Evolutionary conservation across 2,113 vertebrate genomes (phyloP).

Genomic region (Psettodes erumei): DNA sequence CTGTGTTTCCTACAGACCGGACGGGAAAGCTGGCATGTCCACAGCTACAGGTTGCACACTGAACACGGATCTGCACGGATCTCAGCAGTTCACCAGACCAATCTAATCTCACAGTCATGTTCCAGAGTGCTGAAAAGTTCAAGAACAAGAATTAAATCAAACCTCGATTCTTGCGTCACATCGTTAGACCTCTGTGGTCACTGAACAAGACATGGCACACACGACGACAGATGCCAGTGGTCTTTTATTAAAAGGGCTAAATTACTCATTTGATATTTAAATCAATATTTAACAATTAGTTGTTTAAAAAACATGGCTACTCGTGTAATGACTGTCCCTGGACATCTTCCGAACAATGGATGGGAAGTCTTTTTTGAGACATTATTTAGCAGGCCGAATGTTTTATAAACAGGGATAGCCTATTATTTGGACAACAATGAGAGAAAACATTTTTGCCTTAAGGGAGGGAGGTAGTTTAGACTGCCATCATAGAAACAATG

Average conservation of each 20-base stretch:
- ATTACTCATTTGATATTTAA: neutral
- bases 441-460: conserved; percentile 71
- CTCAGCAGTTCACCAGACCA: too few relatives aligned
- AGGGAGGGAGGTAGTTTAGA: conserved; percentile 72
- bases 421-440: conserved; percentile 78
- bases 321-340: conserved; percentile 24
- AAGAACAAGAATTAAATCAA: neutral
- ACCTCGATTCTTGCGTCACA: neutral
- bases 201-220: neutral
- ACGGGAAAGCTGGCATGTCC: neutral
- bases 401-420: conserved; percentile 67
- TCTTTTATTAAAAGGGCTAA: neutral
- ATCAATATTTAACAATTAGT: conserved; percentile 27
- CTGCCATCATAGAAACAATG: conserved; percentile 80
- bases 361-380: conserved; percentile 64
- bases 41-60: neutral
- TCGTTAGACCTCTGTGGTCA: neutral
- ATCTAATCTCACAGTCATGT: neutral
- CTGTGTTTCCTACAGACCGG: neutral
- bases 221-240: neutral
- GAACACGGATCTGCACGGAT: neutral
- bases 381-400: conserved; percentile 66
- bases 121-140: neutral
- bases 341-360: conserved; percentile 57
- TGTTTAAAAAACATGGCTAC: neutral